Evolutionary conservation across 2,113 vertebrate species (phyloP).

Genomic region (Tetraodon nigroviridis): DNA sequence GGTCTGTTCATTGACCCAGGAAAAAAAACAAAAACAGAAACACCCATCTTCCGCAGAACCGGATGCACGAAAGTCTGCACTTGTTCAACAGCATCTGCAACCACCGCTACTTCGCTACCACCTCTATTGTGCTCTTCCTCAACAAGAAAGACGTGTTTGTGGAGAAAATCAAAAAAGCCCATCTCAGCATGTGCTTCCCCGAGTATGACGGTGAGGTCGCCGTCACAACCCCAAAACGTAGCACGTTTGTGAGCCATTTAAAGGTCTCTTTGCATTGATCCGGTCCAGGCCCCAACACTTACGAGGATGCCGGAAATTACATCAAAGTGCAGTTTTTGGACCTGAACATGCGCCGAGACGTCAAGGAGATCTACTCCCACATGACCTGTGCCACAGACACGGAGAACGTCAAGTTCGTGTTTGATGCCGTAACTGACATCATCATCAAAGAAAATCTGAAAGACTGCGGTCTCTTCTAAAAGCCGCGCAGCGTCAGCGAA

Average conservation of each 20-base stretch:
- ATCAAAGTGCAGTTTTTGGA: slow-evolving; percentile 97
- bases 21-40: too few relatives aligned
- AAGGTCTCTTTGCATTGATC: neutral
- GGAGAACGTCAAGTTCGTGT: slow-evolving; percentile 98
- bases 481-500: slow-evolving; percentile 8
- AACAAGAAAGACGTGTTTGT: slow-evolving; percentile 98
- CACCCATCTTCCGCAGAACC: slow-evolving; percentile 77
- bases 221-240: neutral
- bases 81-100: slow-evolving; percentile 99
- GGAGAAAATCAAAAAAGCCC: slow-evolving; percentile 98
- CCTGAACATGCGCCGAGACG: slow-evolving; percentile 86
- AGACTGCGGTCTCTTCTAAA: slow-evolving; percentile 94
- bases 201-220: slow-evolving; percentile 86
- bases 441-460: slow-evolving; percentile 99
- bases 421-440: slow-evolving; percentile 95
- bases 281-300: slow-evolving; percentile 86
- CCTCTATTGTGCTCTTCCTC: slow-evolving; percentile 97
- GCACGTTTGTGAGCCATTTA: too few relatives aligned
- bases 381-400: slow-evolving; percentile 99
- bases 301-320: slow-evolving; percentile 92
- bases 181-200: slow-evolving; percentile 97
- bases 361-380: slow-evolving; percentile 98
- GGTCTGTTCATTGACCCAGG: neutral
- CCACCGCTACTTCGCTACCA: slow-evolving; percentile 92
- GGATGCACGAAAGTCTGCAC: slow-evolving; percentile 98